Evolutionary conservation across 2,888 invertebrate species (phyloP).

Genomic region (Osedax frankpressi): DNA sequence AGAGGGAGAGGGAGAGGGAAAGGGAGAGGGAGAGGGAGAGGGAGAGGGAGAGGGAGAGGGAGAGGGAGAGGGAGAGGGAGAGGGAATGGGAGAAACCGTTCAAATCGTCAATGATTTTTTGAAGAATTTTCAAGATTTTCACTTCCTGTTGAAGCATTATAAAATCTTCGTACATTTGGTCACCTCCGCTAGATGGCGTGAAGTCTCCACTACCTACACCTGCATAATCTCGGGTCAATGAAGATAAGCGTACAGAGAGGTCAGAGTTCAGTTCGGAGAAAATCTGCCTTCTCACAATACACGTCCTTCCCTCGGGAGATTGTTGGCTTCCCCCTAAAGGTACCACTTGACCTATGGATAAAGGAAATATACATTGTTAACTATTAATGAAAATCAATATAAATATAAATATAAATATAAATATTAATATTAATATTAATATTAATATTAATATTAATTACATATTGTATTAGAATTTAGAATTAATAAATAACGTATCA

Average conservation of each 20-base stretch:
- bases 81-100: not conserved
- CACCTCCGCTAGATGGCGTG: not conserved
- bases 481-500: too few species aligned
- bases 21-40: too few species aligned
- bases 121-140: not conserved
- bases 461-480: too few species aligned
- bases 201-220: not conserved
- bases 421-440: too few species aligned
- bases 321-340: constrained; percentile 38
- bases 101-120: not conserved
- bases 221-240: constrained; percentile 26
- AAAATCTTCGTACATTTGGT: not conserved
- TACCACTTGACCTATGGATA: constrained; percentile 31
- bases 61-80: not conserved
- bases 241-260: constrained; percentile 31
- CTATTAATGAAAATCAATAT: too few species aligned
- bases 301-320: constrained; percentile 26
- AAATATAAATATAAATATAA: too few species aligned
- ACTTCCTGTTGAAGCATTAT: not conserved
- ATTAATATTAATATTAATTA: too few species aligned
- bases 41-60: too few species aligned
- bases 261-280: constrained; percentile 35
- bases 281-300: constrained; percentile 36
- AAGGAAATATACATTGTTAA: too few species aligned
- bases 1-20: too few species aligned